Evolutionary conservation across 2,797 vertebrate genomes (phyloP).

Genomic region (Microchirus variegatus): DNA sequence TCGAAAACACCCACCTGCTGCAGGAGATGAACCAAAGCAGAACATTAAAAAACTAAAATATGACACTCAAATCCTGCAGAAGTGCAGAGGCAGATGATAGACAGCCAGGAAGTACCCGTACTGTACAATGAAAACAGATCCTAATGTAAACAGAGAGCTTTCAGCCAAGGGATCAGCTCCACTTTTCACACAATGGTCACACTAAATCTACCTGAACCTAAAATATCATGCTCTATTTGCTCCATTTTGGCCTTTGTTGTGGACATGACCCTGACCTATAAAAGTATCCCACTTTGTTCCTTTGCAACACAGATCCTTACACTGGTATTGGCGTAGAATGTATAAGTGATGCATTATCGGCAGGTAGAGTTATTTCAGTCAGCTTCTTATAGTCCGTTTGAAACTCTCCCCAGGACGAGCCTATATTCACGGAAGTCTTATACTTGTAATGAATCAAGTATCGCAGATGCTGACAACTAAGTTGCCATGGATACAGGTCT

Average conservation of each 20-base stretch:
- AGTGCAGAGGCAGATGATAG: neutral
- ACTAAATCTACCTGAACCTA: neutral
- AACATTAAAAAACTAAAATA: neutral
- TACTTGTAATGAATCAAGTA: neutral
- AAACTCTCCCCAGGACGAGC: neutral
- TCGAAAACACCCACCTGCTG: neutral
- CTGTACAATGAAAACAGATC: neutral
- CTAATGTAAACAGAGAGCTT: neutral
- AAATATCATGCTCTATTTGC: neutral
- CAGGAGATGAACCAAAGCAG: neutral
- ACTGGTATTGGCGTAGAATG: neutral
- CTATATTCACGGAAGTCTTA: neutral
- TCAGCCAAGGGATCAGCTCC: neutral
- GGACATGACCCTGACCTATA: neutral
- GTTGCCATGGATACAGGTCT: constrained; percentile 52
- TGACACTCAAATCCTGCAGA: neutral
- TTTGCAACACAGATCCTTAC: neutral
- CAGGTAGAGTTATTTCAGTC: neutral
- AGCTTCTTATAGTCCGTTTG: neutral
- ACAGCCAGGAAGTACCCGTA: neutral
- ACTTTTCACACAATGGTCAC: neutral
- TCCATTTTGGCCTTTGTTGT: neutral
- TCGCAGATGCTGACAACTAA: constrained; percentile 6
- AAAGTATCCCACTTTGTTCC: neutral
- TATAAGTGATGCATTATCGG: neutral